Evolutionary conservation across 2,888 invertebrate species (phyloP).

Genomic region (Lepidocyrtinus sp.): DNA sequence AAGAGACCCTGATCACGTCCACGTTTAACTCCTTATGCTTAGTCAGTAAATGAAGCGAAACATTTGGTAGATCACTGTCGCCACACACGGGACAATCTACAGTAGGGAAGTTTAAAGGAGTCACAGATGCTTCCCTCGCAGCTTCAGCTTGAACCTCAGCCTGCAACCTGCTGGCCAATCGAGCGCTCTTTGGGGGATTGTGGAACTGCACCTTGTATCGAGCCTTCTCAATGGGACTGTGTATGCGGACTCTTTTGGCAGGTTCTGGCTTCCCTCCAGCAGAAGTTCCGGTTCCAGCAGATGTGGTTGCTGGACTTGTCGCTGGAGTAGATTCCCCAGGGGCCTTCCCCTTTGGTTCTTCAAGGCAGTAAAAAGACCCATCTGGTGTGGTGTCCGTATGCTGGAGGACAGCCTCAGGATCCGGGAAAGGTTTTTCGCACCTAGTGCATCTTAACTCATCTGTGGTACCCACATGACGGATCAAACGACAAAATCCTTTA

Average conservation of each 20-base stretch:
- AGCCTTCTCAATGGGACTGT: conserved; percentile 51
- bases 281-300: neutral
- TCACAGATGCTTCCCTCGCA: conserved; percentile 21
- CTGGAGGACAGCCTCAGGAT: conserved; percentile 57
- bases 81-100: conserved; percentile 69
- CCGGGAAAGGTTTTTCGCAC: conserved; percentile 59
- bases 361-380: conserved; percentile 20
- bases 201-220: conserved; percentile 54
- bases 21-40: conserved; percentile 65
- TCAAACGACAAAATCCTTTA: conserved; percentile 54
- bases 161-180: conserved; percentile 60
- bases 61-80: conserved; percentile 53
- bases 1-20: conserved; percentile 58
- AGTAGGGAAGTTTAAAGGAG: conserved; percentile 49
- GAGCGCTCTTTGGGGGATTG: conserved; percentile 63
- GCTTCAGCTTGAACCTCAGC: conserved; percentile 39
- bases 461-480: conserved; percentile 46
- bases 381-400: conserved; percentile 46
- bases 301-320: conserved; percentile 6
- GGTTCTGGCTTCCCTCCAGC: neutral
- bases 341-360: conserved; percentile 18
- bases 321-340: neutral
- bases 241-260: too few relatives aligned
- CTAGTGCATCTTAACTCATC: conserved; percentile 63
- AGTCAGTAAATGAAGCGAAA: conserved; percentile 63